Conservation (phyloP, 2,888 invertebrate genomes). For the Alentia gelatinosa region DNA sequence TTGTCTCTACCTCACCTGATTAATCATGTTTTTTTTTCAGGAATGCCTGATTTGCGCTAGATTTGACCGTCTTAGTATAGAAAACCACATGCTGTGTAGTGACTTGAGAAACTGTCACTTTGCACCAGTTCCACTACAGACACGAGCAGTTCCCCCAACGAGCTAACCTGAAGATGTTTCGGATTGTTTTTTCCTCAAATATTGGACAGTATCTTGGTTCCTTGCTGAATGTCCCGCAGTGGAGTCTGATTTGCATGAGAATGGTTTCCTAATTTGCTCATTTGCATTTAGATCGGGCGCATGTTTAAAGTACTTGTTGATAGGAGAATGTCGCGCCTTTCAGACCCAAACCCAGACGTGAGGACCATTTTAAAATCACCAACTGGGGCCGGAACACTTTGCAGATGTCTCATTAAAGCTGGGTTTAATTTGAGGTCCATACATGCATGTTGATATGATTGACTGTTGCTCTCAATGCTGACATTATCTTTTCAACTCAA, state of each 20-base stretch:
- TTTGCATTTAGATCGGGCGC: conserved; percentile 25
- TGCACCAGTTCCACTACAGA: not conserved
- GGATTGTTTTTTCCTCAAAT: not conserved
- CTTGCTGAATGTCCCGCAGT: not conserved
- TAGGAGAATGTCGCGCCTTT: not conserved
- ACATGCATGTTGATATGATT: not conserved
- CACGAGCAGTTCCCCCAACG: not conserved
- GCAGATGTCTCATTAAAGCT: not conserved
- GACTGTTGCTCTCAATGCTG: not conserved
- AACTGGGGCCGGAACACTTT: no score
- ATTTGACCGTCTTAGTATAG: no score
- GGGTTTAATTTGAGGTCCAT: not conserved
- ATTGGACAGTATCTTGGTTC: not conserved
- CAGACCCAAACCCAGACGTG: not conserved
- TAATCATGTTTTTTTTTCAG: no score
- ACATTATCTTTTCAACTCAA: no score
- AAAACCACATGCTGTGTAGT: no score
- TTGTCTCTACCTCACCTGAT: no score
- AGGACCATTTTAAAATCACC: not conserved
- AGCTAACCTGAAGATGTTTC: not conserved
- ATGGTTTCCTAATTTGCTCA: conserved; percentile 19
- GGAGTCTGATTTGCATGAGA: not conserved
- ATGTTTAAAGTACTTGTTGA: conserved; percentile 7
- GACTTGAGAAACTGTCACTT: no score
- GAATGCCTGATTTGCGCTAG: no score